A percentile compares a stretch with the other conserved stretches of the same genome.
phyloP scores from a whole-genome alignment of 2,797 vertebrate genomes.

The Discoglossus pictus region DNA sequence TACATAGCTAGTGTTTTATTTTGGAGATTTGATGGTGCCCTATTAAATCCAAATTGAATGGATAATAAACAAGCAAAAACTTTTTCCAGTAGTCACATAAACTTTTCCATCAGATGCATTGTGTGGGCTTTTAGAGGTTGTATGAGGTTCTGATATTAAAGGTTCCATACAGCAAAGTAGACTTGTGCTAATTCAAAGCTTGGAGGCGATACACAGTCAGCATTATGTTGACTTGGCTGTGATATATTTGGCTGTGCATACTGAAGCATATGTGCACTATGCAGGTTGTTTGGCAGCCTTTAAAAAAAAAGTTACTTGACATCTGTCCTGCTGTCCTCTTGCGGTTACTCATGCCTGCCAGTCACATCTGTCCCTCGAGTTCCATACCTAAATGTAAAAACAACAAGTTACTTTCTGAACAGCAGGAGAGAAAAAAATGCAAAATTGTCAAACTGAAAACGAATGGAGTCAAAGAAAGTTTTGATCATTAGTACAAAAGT shows the following conservation, averaged over 20 bases:
- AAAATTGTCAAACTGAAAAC: slow-evolving; percentile 13
- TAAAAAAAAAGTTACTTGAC: slow-evolving; percentile 49
- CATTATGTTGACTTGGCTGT: slow-evolving; percentile 52
- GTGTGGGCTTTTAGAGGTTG: slow-evolving; percentile 50
- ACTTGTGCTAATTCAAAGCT: slow-evolving; percentile 44
- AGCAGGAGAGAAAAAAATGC: slow-evolving; percentile 24
- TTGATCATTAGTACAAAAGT: neutral
- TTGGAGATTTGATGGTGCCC: too few species aligned
- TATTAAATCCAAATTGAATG: too few species aligned
- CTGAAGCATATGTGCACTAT: slow-evolving; percentile 50
- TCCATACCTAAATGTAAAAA: slow-evolving; percentile 42
- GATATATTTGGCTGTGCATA: slow-evolving; percentile 49
- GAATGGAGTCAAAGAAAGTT: neutral
- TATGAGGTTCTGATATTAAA: neutral
- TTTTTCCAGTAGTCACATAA: too few species aligned
- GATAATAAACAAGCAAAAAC: too few species aligned
- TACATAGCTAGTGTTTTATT: too few species aligned
- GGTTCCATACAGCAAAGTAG: slow-evolving; percentile 27
- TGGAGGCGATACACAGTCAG: slow-evolving; percentile 40
- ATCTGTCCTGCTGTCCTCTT: slow-evolving; percentile 53
- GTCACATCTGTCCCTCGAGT: slow-evolving; percentile 48
- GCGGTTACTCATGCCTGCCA: slow-evolving; percentile 49
- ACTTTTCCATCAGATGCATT: too few species aligned
- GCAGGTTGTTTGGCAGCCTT: slow-evolving; percentile 52
- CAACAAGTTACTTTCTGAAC: slow-evolving; percentile 40